phyloP scores from a whole-genome alignment of 53 echinoderm and acorn worm genomes.

The Holothuria leucospilota region DNA sequence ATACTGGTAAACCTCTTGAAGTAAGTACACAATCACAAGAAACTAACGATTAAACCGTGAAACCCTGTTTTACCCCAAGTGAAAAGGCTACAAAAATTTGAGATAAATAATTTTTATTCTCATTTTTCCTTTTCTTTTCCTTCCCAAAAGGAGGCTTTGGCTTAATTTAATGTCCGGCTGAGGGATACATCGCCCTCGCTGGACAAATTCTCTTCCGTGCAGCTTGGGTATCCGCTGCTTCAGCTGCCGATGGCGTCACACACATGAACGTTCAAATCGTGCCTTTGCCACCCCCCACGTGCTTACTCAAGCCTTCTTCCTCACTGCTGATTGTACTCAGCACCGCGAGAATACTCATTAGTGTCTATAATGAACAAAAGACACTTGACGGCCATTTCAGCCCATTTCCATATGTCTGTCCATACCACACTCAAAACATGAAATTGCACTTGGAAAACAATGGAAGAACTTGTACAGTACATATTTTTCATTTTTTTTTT shows the following conservation, averaged over 20 bases:
- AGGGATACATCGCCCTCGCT: neutral
- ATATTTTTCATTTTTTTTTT: neutral
- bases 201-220: constrained; percentile 12
- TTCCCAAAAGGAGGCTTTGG: no score
- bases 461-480: constrained; percentile 49
- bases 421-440: constrained; percentile 42
- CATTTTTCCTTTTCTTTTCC: neutral
- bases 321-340: no score
- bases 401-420: neutral
- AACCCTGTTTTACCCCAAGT: constrained; percentile 48
- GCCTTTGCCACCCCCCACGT: constrained; percentile 2
- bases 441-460: constrained; percentile 62
- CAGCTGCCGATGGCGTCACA: constrained; percentile 44
- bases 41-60: constrained; percentile 13
- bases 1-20: no score
- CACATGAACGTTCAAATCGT: constrained; percentile 13
- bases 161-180: neutral
- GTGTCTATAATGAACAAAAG: no score
- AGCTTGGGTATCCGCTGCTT: constrained; percentile 29
- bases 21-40: constrained; percentile 6
- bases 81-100: constrained; percentile 46
- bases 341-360: no score
- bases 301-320: no score
- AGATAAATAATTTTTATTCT: constrained; percentile 36
- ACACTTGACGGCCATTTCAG: constrained; percentile 14